phyloP scores from a whole-genome alignment of 2,797 vertebrate genomes.

The Thunnus albacares region DNA sequence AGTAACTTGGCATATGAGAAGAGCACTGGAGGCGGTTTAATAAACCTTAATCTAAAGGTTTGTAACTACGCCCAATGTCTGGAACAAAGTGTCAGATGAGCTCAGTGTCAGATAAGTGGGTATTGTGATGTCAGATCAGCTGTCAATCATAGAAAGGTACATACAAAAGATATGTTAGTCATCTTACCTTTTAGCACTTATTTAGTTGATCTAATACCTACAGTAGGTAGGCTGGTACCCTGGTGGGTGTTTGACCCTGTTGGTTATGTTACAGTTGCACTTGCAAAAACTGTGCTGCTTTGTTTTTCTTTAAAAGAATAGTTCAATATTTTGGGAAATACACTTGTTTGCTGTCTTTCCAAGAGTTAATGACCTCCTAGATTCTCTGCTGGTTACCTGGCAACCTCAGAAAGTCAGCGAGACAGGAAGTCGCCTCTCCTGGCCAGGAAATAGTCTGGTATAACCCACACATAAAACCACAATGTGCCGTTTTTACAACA shows the following conservation, averaged over 20 bases:
- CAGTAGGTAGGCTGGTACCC: rapidly evolving
- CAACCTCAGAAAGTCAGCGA: no score
- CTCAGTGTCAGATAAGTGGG: constrained; percentile 17
- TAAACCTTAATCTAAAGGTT: constrained; percentile 31
- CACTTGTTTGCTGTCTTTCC: no score
- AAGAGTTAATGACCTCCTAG: no score
- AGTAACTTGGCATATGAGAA: constrained; percentile 56
- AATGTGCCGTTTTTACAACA: no score
- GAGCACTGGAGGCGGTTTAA: constrained; percentile 61
- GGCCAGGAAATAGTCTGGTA: no score
- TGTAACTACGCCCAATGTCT: constrained; percentile 37
- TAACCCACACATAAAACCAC: no score
- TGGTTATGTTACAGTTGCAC: not conserved
- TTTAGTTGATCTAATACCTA: not conserved
- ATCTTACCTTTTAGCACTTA: not conserved
- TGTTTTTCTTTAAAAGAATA: no score
- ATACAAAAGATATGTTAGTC: not conserved
- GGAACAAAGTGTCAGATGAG: constrained; percentile 52
- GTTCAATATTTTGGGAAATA: no score
- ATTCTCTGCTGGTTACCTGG: no score
- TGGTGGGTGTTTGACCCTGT: no score
- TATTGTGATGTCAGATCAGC: constrained; percentile 20
- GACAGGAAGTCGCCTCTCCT: no score
- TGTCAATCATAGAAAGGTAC: not conserved
- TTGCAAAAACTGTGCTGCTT: no score